Percentiles rank a stretch among this genome's conserved stretches.
These are phyloP conservation scores for Acleris laterana DNA, from an alignment of 2,888 invertebrate genomes.

Conservation along the genomic window DNA sequence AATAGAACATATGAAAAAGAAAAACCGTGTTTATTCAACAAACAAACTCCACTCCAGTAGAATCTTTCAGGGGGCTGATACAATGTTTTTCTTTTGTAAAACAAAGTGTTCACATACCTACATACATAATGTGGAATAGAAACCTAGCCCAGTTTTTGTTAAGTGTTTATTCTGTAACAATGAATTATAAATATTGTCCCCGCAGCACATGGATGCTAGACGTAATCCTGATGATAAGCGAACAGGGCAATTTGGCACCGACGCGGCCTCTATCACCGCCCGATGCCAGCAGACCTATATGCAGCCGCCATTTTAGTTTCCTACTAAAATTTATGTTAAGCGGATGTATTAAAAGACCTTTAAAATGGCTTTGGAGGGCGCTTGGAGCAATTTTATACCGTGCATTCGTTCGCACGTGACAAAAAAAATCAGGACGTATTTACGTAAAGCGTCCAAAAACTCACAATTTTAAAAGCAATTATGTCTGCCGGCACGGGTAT, in stretches of 20 bases:
- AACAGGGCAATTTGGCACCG: conserved; percentile 78
- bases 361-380: conserved; percentile 13
- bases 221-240: conserved; percentile 79
- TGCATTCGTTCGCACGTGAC: no score
- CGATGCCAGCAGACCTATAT: conserved; percentile 67
- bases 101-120: no score
- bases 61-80: no score
- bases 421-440: no score
- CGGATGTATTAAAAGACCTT: conserved; percentile 49
- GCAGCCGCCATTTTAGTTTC: conserved; percentile 63
- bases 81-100: no score
- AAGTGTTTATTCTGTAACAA: not conserved
- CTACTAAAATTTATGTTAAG: conserved; percentile 71
- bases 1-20: not conserved
- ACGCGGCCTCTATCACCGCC: conserved; percentile 62
- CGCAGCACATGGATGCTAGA: conserved; percentile 42
- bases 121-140: no score
- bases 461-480: conserved; percentile 4
- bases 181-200: conserved; percentile 22
- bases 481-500: not conserved
- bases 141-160: not conserved
- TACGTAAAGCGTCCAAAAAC: not conserved
- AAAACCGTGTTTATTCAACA: not conserved
- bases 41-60: no score
- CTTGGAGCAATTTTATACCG: not conserved